These are phyloP conservation scores for Menura novaehollandiae DNA, from an alignment of 2,113 vertebrate genomes.

Conservation along the genomic window DNA sequence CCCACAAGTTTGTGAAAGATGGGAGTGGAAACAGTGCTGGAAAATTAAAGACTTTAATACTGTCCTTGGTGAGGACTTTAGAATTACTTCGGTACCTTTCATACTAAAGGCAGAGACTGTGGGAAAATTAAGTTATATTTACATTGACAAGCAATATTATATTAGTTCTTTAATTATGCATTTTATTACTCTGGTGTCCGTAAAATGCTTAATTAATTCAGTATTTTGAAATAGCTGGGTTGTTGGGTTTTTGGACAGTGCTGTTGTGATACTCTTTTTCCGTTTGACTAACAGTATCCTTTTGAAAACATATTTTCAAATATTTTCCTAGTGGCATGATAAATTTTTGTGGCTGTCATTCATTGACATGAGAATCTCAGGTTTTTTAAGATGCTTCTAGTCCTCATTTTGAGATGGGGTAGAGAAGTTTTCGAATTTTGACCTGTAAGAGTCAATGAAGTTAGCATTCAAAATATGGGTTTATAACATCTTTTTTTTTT, in stretches of 20 bases:
- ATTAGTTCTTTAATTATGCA: background rate
- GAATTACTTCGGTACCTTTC: background rate
- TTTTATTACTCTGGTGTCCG: background rate
- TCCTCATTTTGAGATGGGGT: background rate
- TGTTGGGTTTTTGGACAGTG: background rate
- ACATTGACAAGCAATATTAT: background rate
- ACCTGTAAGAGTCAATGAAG: background rate
- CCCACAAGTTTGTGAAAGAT: background rate
- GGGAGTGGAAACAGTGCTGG: background rate
- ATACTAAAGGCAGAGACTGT: background rate
- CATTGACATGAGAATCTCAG: background rate
- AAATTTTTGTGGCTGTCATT: constrained; percentile 22
- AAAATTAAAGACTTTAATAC: background rate
- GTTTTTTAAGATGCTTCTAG: background rate
- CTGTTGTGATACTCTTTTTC: constrained; percentile 3
- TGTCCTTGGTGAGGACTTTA: background rate
- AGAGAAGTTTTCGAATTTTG: background rate
- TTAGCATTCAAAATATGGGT: background rate
- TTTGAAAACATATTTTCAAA: constrained; percentile 25
- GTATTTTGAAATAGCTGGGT: background rate
- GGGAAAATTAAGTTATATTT: background rate
- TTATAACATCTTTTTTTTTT: background rate
- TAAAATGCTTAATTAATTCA: background rate
- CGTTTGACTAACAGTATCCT: background rate
- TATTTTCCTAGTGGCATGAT: constrained; percentile 42